phyloP scores from a whole-genome alignment of 2,888 invertebrate genomes.

The Phasia obesa region DNA sequence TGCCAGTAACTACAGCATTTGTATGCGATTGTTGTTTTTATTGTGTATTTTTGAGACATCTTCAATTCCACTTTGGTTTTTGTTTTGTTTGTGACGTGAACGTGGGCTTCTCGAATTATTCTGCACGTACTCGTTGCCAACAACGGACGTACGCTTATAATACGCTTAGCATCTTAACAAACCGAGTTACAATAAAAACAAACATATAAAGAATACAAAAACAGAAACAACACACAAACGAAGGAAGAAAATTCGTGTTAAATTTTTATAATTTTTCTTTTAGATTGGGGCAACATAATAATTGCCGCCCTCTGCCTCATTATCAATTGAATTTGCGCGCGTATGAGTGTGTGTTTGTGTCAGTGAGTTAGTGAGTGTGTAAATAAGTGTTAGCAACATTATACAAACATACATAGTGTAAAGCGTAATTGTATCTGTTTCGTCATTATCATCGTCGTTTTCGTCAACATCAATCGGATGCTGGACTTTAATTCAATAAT shows the following conservation, averaged over 20 bases:
- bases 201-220: constrained; percentile 35
- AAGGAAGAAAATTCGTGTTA: constrained; percentile 69
- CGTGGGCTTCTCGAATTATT: constrained; percentile 81
- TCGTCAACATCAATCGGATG: constrained; percentile 67
- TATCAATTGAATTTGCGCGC: constrained; percentile 26
- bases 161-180: constrained; percentile 69
- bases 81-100: constrained; percentile 83
- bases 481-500: constrained; percentile 71
- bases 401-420: constrained; percentile 68
- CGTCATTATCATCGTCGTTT: constrained; percentile 50
- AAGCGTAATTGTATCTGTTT: constrained; percentile 54
- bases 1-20: constrained; percentile 48
- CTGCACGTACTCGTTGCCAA: constrained; percentile 82
- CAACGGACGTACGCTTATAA: constrained; percentile 78
- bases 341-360: constrained; percentile 60
- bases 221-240: constrained; percentile 54
- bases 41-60: constrained; percentile 69
- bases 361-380: constrained; percentile 44
- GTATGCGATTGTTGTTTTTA: constrained; percentile 44
- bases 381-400: constrained; percentile 44
- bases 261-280: constrained; percentile 53
- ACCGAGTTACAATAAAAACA: constrained; percentile 47
- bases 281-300: constrained; percentile 59
- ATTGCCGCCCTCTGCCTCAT: constrained; percentile 63
- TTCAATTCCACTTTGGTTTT: constrained; percentile 76